Evolutionary conservation across 2,888 invertebrate species (phyloP).

Genomic region (Encarsia formosa): DNA sequence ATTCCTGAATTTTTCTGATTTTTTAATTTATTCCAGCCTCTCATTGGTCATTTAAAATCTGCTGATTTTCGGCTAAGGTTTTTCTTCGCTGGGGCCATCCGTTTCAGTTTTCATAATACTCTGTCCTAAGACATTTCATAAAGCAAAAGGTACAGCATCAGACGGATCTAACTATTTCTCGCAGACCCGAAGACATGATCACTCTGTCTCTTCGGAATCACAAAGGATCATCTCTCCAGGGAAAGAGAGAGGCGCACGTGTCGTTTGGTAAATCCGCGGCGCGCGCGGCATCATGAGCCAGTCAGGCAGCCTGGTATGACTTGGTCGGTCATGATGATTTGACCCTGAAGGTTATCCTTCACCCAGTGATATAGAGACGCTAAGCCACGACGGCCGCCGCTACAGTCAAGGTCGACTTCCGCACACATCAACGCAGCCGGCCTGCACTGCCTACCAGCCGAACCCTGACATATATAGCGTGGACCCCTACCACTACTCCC

Average conservation of each 20-base stretch:
- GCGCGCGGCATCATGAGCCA: neutral
- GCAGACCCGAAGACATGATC: too few relatives aligned
- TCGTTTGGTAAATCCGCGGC: neutral
- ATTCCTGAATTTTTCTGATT: too few relatives aligned
- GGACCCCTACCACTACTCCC: slow-evolving; percentile 16
- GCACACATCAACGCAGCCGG: neutral
- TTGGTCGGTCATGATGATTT: slow-evolving; percentile 2
- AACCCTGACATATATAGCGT: slow-evolving; percentile 24
- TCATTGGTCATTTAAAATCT: too few relatives aligned
- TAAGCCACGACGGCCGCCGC: slow-evolving; percentile 9
- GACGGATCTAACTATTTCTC: too few relatives aligned
- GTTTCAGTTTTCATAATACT: too few relatives aligned
- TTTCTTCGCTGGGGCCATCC: too few relatives aligned
- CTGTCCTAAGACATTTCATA: too few relatives aligned
- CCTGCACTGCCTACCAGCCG: slow-evolving; percentile 16
- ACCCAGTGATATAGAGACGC: slow-evolving; percentile 28
- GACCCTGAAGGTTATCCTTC: slow-evolving; percentile 27
- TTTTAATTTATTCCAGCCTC: too few relatives aligned
- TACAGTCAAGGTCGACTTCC: slow-evolving; percentile 28
- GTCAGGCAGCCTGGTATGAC: neutral
- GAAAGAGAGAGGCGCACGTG: neutral
- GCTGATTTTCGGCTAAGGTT: too few relatives aligned
- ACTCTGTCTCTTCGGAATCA: too few relatives aligned
- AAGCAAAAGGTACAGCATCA: too few relatives aligned
- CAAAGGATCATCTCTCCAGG: too few relatives aligned